Conservation (phyloP, 2,113 vertebrate genomes). For the Eulacestoma nigropectus region DNA sequence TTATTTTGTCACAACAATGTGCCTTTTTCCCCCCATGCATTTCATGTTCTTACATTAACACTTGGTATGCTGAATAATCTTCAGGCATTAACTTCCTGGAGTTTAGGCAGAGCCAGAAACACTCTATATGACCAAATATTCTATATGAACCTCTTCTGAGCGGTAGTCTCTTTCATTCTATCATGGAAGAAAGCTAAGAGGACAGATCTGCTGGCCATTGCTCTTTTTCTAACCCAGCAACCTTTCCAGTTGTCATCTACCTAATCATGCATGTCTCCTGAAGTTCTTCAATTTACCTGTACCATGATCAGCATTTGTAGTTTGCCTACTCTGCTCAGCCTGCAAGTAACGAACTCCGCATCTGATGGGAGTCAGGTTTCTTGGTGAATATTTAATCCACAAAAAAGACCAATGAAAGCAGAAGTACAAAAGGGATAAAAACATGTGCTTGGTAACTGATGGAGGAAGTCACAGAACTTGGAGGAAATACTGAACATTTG, state of each 20-base stretch:
- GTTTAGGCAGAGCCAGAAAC: neutral
- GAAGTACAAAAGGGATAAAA: neutral
- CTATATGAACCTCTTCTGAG: neutral
- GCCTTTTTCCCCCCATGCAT: accelerated
- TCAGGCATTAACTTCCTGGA: neutral
- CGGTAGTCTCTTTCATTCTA: neutral
- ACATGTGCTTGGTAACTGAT: neutral
- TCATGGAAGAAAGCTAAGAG: neutral
- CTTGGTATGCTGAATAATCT: neutral
- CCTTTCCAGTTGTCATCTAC: neutral
- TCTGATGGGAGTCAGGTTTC: neutral
- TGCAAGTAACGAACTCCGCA: neutral
- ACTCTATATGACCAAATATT: neutral
- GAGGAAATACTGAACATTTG: neutral
- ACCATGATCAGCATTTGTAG: neutral
- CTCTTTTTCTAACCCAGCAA: neutral
- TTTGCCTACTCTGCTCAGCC: neutral
- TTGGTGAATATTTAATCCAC: neutral
- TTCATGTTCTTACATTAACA: neutral
- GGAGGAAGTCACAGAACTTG: neutral
- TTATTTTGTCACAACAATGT: neutral
- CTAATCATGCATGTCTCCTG: neutral
- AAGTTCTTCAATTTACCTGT: neutral
- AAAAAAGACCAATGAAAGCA: neutral
- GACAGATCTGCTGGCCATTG: neutral